Percentiles rank a stretch among this genome's conserved stretches.
Conservation (phyloP, 1,140 invertebrate genomes). For the Apis mellifera region Amel_HAv3.1 CM009943.2:1502501-1503000, state of each 20-base stretch:
- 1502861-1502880: neutral
- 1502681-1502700: neutral
- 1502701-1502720: neutral
- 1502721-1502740: neutral
- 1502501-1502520: neutral
- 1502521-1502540: neutral
- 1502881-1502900: too few species aligned
- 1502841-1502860: too few species aligned
- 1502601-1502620: neutral
- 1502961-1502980: too few species aligned
- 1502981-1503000: too few species aligned
- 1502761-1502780: neutral
- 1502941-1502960: too few species aligned
- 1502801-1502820: neutral
- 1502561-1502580: conserved; percentile 7
- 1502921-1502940: too few species aligned
- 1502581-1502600: neutral
- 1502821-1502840: neutral
- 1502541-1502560: too few species aligned
- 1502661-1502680: neutral
- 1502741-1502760: neutral
- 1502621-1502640: too few species aligned
- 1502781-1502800: neutral
- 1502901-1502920: too few species aligned
- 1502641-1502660: too few species aligned